Evolutionary conservation across 1,140 invertebrate genomes (phyloP).

Genomic region (Zaprionus gabonicus): DNA sequence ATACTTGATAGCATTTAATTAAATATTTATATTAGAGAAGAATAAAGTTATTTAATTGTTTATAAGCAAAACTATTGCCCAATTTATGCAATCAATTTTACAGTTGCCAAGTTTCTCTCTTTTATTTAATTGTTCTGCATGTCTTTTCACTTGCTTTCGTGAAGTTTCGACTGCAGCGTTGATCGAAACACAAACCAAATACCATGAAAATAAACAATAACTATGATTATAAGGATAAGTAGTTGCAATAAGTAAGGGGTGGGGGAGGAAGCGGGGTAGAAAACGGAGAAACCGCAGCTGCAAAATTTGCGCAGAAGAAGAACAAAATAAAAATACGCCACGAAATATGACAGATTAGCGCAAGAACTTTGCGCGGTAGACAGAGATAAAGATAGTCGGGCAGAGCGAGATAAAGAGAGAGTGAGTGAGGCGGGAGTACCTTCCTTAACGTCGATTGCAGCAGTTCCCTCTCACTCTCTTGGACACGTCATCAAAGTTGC

Average conservation of each 20-base stretch:
- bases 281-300: slow-evolving; percentile 11
- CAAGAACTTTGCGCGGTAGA: slow-evolving; percentile 27
- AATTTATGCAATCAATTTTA: neutral
- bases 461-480: neutral
- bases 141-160: neutral
- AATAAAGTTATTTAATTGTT: neutral
- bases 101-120: neutral
- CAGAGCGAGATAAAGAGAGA: neutral
- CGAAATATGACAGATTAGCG: slow-evolving; percentile 40
- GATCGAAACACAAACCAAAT: slow-evolving; percentile 39
- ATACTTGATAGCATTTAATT: neutral
- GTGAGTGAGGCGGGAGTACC: neutral
- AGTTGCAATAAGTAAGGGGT: neutral
- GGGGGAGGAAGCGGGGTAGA: neutral
- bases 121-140: neutral
- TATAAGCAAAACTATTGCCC: neutral
- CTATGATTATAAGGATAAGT: slow-evolving; percentile 37
- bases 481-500: slow-evolving; percentile 65
- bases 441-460: slow-evolving; percentile 46
- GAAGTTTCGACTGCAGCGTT: slow-evolving; percentile 9
- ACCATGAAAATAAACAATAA: slow-evolving; percentile 21
- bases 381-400: neutral
- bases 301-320: slow-evolving; percentile 24
- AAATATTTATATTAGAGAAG: neutral
- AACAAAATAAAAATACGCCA: neutral